Percentiles rank a stretch among this genome's conserved stretches.
phyloP scores from a whole-genome alignment of 2,797 vertebrate genomes.

The Hoplostethus mediterraneus region DNA sequence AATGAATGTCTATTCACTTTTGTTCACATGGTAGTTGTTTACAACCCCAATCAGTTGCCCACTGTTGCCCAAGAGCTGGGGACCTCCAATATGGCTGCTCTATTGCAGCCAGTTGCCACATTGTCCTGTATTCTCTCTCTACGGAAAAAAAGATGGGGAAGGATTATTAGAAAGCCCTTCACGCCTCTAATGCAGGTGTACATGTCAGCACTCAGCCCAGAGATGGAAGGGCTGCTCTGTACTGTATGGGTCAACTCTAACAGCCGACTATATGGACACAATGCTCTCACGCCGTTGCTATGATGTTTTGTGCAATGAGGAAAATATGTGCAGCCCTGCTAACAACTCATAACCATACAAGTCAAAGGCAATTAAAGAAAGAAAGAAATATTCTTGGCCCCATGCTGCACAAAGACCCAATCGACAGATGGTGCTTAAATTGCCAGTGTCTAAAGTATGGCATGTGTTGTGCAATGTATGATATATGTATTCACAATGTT shows the following conservation, averaged over 20 bases:
- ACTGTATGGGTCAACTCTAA: conserved; percentile 30
- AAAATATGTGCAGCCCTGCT: conserved; percentile 1
- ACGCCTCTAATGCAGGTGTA: conserved; percentile 52
- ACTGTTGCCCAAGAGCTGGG: too few species aligned
- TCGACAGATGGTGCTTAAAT: too few species aligned
- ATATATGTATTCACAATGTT: too few species aligned
- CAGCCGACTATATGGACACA: conserved; percentile 23
- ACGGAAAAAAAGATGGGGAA: conserved; percentile 11
- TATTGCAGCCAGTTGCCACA: conserved; percentile 35
- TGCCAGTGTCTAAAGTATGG: too few species aligned
- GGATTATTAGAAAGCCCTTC: conserved; percentile 43
- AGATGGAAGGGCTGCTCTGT: background rate
- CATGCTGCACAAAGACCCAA: too few species aligned
- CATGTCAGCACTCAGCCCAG: conserved; percentile 38
- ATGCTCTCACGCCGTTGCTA: conserved; percentile 27
- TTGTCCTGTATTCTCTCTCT: background rate
- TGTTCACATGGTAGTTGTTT: too few species aligned
- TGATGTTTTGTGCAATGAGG: conserved; percentile 11
- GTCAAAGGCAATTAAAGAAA: background rate
- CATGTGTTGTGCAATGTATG: too few species aligned
- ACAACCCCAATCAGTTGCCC: too few species aligned
- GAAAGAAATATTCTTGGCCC: too few species aligned
- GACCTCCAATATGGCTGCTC: background rate
- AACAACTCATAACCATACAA: background rate
- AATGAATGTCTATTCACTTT: too few species aligned